phyloP scores from a whole-genome alignment of 1,140 invertebrate genomes.

The Hydropsyche tenuis region DNA sequence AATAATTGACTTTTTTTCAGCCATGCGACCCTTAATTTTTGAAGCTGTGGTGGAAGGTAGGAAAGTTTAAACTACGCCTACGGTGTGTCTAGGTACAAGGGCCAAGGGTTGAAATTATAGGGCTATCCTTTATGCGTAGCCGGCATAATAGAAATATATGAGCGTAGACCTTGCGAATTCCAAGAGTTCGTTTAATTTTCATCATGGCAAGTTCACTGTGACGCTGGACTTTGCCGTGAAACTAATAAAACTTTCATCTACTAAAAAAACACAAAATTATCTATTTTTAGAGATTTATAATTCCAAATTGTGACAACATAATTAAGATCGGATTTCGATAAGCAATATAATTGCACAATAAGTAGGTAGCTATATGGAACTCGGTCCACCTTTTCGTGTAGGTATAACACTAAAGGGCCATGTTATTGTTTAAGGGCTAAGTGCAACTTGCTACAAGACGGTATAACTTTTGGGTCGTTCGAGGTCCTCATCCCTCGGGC shows the following conservation, averaged over 20 bases:
- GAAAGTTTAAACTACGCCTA: constrained; percentile 22
- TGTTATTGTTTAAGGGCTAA: constrained; percentile 47
- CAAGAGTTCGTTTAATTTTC: constrained; percentile 51
- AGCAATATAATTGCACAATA: background rate
- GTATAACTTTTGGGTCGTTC: constrained; percentile 47
- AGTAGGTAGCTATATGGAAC: background rate
- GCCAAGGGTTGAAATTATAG: constrained; percentile 48
- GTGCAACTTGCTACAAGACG: constrained; percentile 49
- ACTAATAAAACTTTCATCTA: background rate
- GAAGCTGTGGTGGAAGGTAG: constrained; percentile 35
- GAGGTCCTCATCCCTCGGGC: constrained; percentile 13
- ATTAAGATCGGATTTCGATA: background rate
- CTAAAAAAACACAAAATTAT: no score
- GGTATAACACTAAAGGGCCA: constrained; percentile 19
- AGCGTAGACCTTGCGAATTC: constrained; percentile 47
- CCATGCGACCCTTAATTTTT: background rate
- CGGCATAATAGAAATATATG: constrained; percentile 51
- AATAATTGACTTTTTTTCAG: background rate
- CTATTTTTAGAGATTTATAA: no score
- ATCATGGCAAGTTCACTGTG: constrained; percentile 44
- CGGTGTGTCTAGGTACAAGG: constrained; percentile 31
- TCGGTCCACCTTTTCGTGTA: constrained; percentile 15
- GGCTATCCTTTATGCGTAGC: constrained; percentile 49
- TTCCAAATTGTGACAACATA: no score
- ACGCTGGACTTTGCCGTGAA: background rate